Conservation (phyloP, 2,888 invertebrate genomes). For the Chesias legatella region DNA sequence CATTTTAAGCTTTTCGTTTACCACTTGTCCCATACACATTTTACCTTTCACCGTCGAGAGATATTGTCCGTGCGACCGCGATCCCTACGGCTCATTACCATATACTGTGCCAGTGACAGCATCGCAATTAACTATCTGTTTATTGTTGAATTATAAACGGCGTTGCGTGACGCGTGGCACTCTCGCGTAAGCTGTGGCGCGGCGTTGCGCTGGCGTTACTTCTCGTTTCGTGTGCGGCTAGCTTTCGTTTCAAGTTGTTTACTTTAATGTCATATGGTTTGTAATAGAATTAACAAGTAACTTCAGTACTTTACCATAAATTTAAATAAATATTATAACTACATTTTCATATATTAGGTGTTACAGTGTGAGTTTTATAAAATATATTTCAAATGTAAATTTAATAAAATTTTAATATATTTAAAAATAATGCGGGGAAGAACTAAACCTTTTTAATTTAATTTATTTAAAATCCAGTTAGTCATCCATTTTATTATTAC, state of each 20-base stretch:
- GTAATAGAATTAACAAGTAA: too few relatives aligned
- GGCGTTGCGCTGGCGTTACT: too few relatives aligned
- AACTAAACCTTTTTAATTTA: too few relatives aligned
- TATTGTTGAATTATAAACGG: conserved; percentile 79
- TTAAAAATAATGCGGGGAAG: too few relatives aligned
- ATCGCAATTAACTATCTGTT: conserved; percentile 79
- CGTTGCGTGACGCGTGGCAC: conserved; percentile 56
- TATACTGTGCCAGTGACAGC: conserved; percentile 79
- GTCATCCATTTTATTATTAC: too few relatives aligned
- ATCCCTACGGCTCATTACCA: conserved; percentile 78
- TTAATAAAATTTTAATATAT: too few relatives aligned
- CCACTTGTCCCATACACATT: conserved; percentile 42
- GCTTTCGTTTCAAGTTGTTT: conserved; percentile 1
- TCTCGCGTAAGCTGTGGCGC: conserved; percentile 13
- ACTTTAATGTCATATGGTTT: conserved; percentile 4
- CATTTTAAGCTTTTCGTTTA: neutral
- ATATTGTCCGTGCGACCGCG: conserved; percentile 76
- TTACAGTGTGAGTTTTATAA: too few relatives aligned
- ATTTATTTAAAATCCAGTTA: too few relatives aligned
- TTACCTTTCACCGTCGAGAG: conserved; percentile 78
- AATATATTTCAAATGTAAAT: too few relatives aligned
- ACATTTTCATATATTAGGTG: too few relatives aligned
- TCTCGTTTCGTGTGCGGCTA: conserved; percentile 10
- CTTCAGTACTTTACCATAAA: too few relatives aligned
- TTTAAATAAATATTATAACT: too few relatives aligned